Conservation (phyloP, 1,140 invertebrate genomes). For the Papilio helenus region DNA sequence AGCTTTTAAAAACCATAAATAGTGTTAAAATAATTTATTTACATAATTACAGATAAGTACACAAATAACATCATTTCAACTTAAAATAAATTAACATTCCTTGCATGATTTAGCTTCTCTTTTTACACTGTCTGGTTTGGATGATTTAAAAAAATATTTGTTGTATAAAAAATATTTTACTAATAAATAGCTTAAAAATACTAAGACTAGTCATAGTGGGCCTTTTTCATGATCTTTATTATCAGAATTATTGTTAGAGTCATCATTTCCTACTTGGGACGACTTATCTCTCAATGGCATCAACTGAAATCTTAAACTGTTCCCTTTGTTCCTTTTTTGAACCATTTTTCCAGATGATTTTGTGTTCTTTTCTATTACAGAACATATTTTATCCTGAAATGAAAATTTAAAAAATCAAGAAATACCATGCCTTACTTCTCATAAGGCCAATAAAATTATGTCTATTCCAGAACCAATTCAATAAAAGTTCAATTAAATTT, state of each 20-base stretch:
- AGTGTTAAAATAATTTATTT: constrained; percentile 26
- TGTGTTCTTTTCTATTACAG: constrained; percentile 80
- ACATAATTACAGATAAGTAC: constrained; percentile 26
- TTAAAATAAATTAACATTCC: constrained; percentile 17
- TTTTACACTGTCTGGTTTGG: constrained; percentile 38
- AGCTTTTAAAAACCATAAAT: no score
- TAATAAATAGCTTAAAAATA: constrained; percentile 55
- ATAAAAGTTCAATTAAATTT: no score
- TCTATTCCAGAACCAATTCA: no score
- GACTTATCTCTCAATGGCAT: constrained; percentile 70
- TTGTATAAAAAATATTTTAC: constrained; percentile 63
- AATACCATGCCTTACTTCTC: background rate
- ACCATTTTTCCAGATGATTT: constrained; percentile 80
- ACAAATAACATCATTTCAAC: constrained; percentile 14
- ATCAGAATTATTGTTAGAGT: constrained; percentile 50
- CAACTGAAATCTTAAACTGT: constrained; percentile 84
- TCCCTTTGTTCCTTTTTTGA: constrained; percentile 84
- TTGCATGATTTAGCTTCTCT: background rate
- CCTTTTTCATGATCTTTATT: constrained; percentile 66
- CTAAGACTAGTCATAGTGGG: constrained; percentile 72
- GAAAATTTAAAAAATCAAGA: constrained; percentile 42
- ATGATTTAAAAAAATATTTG: constrained; percentile 56
- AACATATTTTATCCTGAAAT: constrained; percentile 84
- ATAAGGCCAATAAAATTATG: background rate
- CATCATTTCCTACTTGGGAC: constrained; percentile 40